Conservation (phyloP, 2,113 vertebrate genomes). For the Anarrhichthys ocellatus region DNA sequence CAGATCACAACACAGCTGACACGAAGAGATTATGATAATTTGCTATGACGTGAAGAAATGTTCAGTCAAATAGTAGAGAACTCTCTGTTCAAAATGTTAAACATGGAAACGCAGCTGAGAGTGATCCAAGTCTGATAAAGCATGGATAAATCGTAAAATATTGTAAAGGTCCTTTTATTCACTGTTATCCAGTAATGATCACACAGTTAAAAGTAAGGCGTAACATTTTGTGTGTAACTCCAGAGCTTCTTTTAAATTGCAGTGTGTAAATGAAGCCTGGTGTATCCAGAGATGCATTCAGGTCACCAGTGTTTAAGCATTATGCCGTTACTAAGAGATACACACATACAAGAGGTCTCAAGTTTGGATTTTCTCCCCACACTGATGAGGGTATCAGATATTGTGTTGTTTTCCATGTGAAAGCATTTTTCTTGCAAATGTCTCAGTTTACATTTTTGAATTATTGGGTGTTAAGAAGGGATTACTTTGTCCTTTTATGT, state of each 20-base stretch:
- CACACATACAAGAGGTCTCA: slow-evolving; percentile 45
- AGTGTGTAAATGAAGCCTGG: slow-evolving; percentile 52
- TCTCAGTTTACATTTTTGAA: slow-evolving; percentile 72
- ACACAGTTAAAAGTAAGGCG: slow-evolving; percentile 36
- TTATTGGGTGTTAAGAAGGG: slow-evolving; percentile 61
- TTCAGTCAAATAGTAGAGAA: slow-evolving; percentile 9
- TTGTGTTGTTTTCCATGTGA: slow-evolving; percentile 70
- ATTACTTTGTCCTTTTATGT: slow-evolving; percentile 70
- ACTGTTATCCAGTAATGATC: slow-evolving; percentile 51
- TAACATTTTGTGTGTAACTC: slow-evolving; percentile 40
- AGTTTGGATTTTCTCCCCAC: slow-evolving; percentile 43
- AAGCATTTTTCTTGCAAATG: slow-evolving; percentile 61
- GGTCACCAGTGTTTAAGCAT: slow-evolving; percentile 50
- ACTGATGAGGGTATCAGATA: slow-evolving; percentile 50
- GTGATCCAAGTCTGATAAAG: slow-evolving; percentile 60
- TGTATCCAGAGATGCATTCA: slow-evolving; percentile 43
- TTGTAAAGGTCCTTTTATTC: slow-evolving; percentile 59
- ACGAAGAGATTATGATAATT: slow-evolving; percentile 23
- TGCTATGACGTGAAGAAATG: slow-evolving; percentile 36
- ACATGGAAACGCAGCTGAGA: slow-evolving; percentile 16
- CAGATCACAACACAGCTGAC: slow-evolving; percentile 25
- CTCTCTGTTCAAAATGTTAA: slow-evolving; percentile 18
- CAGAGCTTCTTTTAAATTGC: slow-evolving; percentile 51
- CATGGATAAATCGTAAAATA: slow-evolving; percentile 72
- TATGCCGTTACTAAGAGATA: slow-evolving; percentile 39